Conservation (phyloP, 1,140 invertebrate species). For the Andrena cerasifolii region DNA sequence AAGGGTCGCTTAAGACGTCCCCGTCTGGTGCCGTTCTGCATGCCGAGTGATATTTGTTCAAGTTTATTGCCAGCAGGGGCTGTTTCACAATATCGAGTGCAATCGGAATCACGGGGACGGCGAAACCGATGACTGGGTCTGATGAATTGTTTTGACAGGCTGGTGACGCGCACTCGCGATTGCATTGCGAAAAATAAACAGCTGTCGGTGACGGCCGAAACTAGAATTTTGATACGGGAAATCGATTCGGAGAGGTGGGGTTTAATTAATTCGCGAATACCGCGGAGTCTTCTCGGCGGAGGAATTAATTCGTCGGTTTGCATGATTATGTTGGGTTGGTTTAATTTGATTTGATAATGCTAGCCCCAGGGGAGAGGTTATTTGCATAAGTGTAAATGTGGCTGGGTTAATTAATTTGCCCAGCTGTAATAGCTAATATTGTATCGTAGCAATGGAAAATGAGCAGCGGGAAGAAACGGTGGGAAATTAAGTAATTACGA, state of each 20-base stretch:
- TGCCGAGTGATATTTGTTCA: too few relatives aligned
- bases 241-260: background rate
- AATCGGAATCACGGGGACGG: too few relatives aligned
- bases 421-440: too few relatives aligned
- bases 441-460: too few relatives aligned
- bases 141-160: constrained; percentile 5
- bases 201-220: background rate
- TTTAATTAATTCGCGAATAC: constrained; percentile 26
- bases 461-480: too few relatives aligned
- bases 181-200: background rate
- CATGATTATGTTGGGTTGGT: background rate
- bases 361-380: too few relatives aligned
- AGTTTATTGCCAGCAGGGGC: too few relatives aligned
- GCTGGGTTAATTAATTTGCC: too few relatives aligned
- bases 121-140: too few relatives aligned
- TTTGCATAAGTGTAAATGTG: too few relatives aligned
- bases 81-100: background rate
- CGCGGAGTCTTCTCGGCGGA: background rate
- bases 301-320: constrained; percentile 24
- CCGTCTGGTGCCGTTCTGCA: constrained; percentile 6
- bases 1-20: too few relatives aligned
- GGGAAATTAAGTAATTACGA: too few relatives aligned
- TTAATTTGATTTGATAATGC: constrained; percentile 24
- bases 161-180: background rate
- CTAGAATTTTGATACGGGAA: constrained; percentile 5